Base-by-base conservation (phyloP, 2,797 vertebrate genomes). In the Sylvilagus floridanus region DNA sequence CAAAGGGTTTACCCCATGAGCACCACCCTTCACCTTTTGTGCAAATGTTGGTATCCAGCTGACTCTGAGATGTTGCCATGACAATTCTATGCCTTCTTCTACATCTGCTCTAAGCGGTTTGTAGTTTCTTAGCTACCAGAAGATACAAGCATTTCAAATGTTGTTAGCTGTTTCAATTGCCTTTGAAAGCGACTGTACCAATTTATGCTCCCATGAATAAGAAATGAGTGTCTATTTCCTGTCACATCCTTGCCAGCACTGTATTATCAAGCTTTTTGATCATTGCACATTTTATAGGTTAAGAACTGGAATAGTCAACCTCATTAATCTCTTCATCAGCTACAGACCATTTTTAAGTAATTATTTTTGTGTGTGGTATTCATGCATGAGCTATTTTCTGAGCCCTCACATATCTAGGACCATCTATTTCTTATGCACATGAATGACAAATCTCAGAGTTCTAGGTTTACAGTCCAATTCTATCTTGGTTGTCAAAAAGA, bases 231-330 rank as follows among this genome's bases (percentile, higher is more conserved):
- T 10, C 35, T 71, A 4, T 57, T 73, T 88, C 16, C 30, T 76
- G n/a, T 72, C 28, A 62, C 3, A 37, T 76, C 35, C 35, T 78
- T 89, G 26, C 7, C 65, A 81, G 60, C 1, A 91, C 10, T 47
- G 26, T 91, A 3, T 62, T 8, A 8, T 79, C 69, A 87, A 62
- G 19, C 6, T 85, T 90, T 93, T 54, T 69, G 22, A 84, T 90
- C 57, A 66, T 35, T 88, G 54, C 4, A 28, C 54, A 60, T 84
- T 90, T 72, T 52, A 28, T 42, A 91, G 30, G 10, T 63, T 88
- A 95, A 93, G 93, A 87, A 22, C 16, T 47, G 13, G 22, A 68
- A 88, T 69, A 91, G 3, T 82, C 92, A 82, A 60, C 52, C 78
- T 76, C 35, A 88, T 62, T 87, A 87, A 30, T 65, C 7, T 62